These are phyloP conservation scores for Deroplatys truncata DNA, from an alignment of 2,888 invertebrate genomes.

Conservation along the genomic window DNA sequence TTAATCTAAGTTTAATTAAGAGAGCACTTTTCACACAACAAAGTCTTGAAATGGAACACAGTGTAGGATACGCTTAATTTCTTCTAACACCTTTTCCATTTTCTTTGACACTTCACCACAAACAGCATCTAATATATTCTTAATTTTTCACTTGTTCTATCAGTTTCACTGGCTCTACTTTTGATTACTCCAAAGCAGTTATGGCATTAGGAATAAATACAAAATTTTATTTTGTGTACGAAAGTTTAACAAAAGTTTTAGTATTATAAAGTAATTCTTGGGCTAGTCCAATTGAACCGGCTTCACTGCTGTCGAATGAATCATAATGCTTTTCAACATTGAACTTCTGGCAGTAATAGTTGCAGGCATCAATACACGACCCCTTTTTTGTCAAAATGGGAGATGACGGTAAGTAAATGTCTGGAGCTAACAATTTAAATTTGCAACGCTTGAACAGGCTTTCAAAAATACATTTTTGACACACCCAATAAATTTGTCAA, in stretches of 20 bases:
- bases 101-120: background rate
- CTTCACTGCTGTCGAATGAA: slow-evolving; percentile 3
- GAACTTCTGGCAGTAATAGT: slow-evolving; percentile 2
- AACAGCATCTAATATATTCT: background rate
- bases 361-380: background rate
- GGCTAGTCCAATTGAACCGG: background rate
- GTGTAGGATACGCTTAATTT: no score
- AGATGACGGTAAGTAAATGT: background rate
- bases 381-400: background rate
- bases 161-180: background rate
- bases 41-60: no score
- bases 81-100: no score
- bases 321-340: background rate
- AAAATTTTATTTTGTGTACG: background rate
- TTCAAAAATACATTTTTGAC: no score
- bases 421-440: background rate
- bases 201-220: background rate
- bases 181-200: background rate
- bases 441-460: background rate
- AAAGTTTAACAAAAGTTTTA: background rate
- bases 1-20: no score
- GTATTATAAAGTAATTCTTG: no score
- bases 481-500: no score
- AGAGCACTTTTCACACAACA: no score
- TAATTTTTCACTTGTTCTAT: no score